Evolutionary conservation across 2,797 vertebrate genomes (phyloP), one percentile per base, ranked within the genome.

Genomic region (Sebastes oblongus): DNA sequence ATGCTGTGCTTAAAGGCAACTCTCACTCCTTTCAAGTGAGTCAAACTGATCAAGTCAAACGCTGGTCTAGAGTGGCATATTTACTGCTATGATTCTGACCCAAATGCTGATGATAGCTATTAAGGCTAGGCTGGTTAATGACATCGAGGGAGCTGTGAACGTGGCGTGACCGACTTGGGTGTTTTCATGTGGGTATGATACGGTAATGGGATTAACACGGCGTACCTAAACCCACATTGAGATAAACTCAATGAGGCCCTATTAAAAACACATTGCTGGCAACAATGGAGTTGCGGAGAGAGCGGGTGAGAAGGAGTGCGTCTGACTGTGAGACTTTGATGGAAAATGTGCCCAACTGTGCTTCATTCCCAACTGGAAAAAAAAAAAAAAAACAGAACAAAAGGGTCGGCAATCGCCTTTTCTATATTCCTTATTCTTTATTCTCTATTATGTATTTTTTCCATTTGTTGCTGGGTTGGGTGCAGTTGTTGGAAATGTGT

Each of bases 221-320:
- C 89, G 84, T 93, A 94, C 94, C 93, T 95, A 94, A 95, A 93
- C 92, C 90, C 91, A 91, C 92, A 93, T 84, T 91, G 88, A 94
- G 92, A 95, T 93, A 92, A 95, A 91, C 89, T 82, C 86, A 95
- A 91, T 86, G 86, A 92, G 87, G 70, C 77, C 68, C 81, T 82
- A 91, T 93, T 92, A 89, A 92, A 92, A 92, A 91, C 73, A 89
- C 89, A 92, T 86, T 81, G 89, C 86, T 82, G 80, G 75, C 80
- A 88, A 91, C 88, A 92, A 92, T 82, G 74, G 72, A 69, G 69
- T 62, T 79, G 50, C 16, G 65, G 55, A 72, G 55, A 72, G 50
- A 83, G 69, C 4, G 69, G 59, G 72, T 54, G 72, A 67, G 71
- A 88, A 80, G 39, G 58, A 67, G 9, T 67, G 64, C 68, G 65